Evolutionary conservation across 2,888 invertebrate species (phyloP), one percentile per base, ranked within the genome.

Genomic region (Dusona sp.): DNA sequence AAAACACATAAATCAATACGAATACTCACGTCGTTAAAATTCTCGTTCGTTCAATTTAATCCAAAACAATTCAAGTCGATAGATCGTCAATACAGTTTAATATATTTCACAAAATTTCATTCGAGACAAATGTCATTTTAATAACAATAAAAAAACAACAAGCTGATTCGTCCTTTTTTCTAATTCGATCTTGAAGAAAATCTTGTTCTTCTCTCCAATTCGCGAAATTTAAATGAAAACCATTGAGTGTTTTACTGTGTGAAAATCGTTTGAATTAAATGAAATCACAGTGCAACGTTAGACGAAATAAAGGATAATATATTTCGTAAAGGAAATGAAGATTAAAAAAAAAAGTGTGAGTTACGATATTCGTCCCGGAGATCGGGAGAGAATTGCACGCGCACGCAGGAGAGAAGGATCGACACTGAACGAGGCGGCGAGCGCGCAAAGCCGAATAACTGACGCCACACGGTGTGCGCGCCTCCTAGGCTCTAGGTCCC

Each of bases 371-470:
- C 25, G 13, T 70, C 7, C 22, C 57, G 36, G 9, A 75, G 73
- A 57, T 42, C 36, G 64, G 48, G 11, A 57, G 68, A 25, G 25
- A 68, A 38, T 45, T 80, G 48, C 72, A 74, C 81, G 51, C 79
- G 74, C 84, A 80, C 80, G 78, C 80, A 80, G 83, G 77, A 80
- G 64, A 33, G 79, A 83, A 80, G 80, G 84, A 77, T 84, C 77
- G 72, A 86, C 79, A 83, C 83, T 84, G 83, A 74, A 64, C 84
- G 84, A 67, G 85, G 73, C 89, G 88, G 87, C 82, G 79, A 86
- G 84, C 87, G 87, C 86, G 86, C 86, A 84, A 87, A 87, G 87
- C 86, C 88, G 89, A 89, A 85, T 88, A 89, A 89, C 90, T 88
- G 89, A 89, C 88, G 90, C 89, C 89, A 88, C 88, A 89, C 86